Evolutionary conservation across 2,113 vertebrate genomes (phyloP), one percentile per base, ranked within the genome.

Genomic region (Nanorana parkeri): DNA sequence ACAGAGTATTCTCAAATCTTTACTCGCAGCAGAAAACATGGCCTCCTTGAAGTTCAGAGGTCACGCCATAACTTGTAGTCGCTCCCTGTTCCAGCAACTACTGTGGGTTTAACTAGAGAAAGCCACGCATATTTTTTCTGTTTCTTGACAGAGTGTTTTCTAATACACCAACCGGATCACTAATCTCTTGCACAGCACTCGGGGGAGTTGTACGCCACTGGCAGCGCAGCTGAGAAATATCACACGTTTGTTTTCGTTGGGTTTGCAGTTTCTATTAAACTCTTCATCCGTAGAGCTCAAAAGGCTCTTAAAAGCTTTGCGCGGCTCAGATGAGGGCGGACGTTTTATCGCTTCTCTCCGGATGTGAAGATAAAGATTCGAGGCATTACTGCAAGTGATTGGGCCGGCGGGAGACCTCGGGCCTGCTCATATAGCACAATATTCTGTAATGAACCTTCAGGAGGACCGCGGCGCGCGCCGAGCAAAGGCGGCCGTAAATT

Each of bases 261-360:
- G 36, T 60, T 60, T 58, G 55, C 69, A 60, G 55, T 74, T 74
- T 74, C 54, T 20, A 36, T 74, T 74, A 56, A 73, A 73, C 26
- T 28, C 51, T 73, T 54, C 26, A 52, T 73, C 69, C 69, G 15
- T 73, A 29, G 52, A 32, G 71, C 71, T 74, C 71, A 58, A 6
- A 58, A 74, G 71, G 29, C 71, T 36, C 71, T 21, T 60, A 74
- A 74, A 72, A 58, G 10, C 71, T 32, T 52, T 19, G 71, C 3
- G 54, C 17, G 28, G 69, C 24, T 2, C 47, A 24, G 68, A 10
- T 28, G 55, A 58, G 24, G 54, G 28, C 20, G 24, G 23, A 51
- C 47, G 6, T 54, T 55, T 52, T 71, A 71, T 71, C 68, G 20
- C 68, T 24, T 55, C 51, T 71, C 8, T 71, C 68, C 23, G 68